Conservation (phyloP, 2,888 invertebrate species). For the Acronicta psi region DNA sequence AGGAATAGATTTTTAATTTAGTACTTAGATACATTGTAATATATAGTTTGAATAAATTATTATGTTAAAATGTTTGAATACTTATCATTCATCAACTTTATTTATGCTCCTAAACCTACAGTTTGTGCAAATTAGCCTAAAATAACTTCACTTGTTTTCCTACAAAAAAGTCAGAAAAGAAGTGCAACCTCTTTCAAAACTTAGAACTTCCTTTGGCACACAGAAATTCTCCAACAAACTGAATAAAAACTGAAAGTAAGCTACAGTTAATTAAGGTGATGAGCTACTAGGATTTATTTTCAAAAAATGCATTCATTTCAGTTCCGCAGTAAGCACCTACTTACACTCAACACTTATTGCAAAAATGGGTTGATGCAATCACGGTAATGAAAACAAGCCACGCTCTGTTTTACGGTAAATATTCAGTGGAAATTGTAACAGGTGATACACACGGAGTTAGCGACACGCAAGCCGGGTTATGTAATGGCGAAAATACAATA, state of each 20-base stretch:
- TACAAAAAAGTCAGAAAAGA: slow-evolving; percentile 1
- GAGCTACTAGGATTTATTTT: slow-evolving; percentile 45
- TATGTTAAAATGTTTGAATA: too few species aligned
- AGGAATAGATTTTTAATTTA: too few species aligned
- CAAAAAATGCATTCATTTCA: slow-evolving; percentile 55
- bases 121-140: too few species aligned
- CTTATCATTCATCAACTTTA: too few species aligned
- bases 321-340: slow-evolving; percentile 59
- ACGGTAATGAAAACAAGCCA: slow-evolving; percentile 72
- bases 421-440: slow-evolving; percentile 57
- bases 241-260: slow-evolving; percentile 29
- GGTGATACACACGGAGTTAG: slow-evolving; percentile 16
- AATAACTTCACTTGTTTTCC: background rate
- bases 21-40: too few species aligned
- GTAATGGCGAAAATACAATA: background rate
- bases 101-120: too few species aligned
- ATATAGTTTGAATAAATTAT: too few species aligned
- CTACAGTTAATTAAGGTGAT: slow-evolving; percentile 41
- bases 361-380: slow-evolving; percentile 69
- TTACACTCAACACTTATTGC: slow-evolving; percentile 65
- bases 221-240: slow-evolving; percentile 3
- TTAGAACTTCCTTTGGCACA: background rate
- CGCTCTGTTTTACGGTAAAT: slow-evolving; percentile 66
- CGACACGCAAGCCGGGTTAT: slow-evolving; percentile 7
- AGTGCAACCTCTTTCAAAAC: too few species aligned